Conservation (phyloP, 2,888 invertebrate genomes). For the Polydrusus pterygomalis region DNA sequence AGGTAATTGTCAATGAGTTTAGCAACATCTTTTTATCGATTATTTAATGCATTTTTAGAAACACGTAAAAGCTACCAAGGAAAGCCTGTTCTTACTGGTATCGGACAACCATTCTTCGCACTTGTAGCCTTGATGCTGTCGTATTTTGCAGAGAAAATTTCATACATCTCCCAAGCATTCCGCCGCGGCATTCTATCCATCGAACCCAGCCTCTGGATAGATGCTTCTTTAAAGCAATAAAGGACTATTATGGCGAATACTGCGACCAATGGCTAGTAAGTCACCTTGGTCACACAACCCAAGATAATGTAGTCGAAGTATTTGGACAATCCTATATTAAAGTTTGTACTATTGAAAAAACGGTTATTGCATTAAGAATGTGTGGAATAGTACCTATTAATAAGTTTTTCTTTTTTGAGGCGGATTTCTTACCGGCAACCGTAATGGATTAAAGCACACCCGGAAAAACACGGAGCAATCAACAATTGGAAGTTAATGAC, state of each 20-base stretch:
- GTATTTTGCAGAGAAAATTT: constrained; percentile 6
- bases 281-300: not conserved
- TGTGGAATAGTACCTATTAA: not conserved
- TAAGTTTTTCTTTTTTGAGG: not conserved
- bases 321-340: not conserved
- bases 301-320: not conserved
- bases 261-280: constrained; percentile 14
- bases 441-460: not conserved
- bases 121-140: constrained; percentile 10
- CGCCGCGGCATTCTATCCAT: constrained; percentile 20
- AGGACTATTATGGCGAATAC: not conserved
- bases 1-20: no score
- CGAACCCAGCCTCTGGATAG: constrained; percentile 17
- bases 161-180: constrained; percentile 8
- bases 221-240: constrained; percentile 1
- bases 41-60: not conserved
- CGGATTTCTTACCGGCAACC: not conserved
- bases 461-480: no score
- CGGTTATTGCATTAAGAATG: not conserved
- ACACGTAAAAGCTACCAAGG: not conserved
- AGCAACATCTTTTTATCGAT: no score
- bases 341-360: not conserved
- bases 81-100: not conserved
- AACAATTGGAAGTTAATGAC: no score
- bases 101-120: constrained; percentile 16